A percentile compares a stretch with the other conserved stretches of the same genome.
phyloP scores from a whole-genome alignment of 2,797 vertebrate species.

The Sebastes cheni region DNA sequence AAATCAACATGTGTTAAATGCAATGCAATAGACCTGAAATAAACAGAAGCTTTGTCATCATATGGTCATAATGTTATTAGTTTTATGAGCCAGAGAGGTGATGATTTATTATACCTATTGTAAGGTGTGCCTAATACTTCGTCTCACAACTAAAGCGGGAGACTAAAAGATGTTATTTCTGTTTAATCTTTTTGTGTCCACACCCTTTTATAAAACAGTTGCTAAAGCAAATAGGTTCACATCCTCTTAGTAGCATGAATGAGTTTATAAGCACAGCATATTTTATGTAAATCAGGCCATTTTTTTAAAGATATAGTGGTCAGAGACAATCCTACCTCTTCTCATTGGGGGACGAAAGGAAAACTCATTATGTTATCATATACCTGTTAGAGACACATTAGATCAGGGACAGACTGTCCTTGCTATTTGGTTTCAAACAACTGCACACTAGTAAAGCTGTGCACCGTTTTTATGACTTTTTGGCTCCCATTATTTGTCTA shows the following conservation, averaged over 20 bases:
- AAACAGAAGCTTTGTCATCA: not conserved
- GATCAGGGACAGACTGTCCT: not conserved
- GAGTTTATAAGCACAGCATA: not conserved
- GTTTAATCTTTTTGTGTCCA: not conserved
- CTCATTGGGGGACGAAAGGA: not conserved
- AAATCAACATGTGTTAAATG: not conserved
- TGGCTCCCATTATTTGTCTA: slow-evolving; percentile 6
- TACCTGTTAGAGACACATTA: not conserved
- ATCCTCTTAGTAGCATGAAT: not conserved
- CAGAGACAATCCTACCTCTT: not conserved
- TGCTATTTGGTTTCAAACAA: slow-evolving; percentile 8
- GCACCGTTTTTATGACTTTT: slow-evolving; percentile 18
- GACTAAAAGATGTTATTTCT: not conserved
- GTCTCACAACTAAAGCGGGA: not conserved
- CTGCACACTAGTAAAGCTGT: slow-evolving; percentile 12
- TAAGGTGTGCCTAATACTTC: not conserved
- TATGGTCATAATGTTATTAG: not conserved
- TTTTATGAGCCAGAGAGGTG: not conserved
- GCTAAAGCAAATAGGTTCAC: not conserved
- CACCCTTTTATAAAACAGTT: not conserved
- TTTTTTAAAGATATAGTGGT: not conserved
- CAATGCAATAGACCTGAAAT: not conserved
- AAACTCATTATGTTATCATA: not conserved
- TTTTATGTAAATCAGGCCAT: not conserved
- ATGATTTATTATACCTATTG: not conserved